Percentiles rank a stretch among this genome's conserved stretches.
phyloP scores from a whole-genome alignment of 2,113 vertebrate species.

The Oxyura jamaicensis region DNA sequence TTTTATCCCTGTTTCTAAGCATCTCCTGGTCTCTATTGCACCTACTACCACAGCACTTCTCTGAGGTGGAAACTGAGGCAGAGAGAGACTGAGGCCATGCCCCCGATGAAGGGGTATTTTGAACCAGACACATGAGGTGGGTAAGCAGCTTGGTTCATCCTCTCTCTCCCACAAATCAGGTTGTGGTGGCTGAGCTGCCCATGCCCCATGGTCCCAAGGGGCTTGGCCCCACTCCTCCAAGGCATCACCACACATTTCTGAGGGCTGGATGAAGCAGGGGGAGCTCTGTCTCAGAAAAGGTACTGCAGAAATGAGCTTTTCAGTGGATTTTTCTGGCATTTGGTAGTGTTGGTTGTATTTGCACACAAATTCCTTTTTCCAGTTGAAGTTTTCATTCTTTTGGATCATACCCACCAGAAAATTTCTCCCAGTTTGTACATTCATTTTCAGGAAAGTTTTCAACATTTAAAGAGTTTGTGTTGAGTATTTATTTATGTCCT shows the following conservation, averaged over 20 bases:
- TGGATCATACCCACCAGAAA: neutral
- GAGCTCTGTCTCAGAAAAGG: neutral
- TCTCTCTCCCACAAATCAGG: accelerated
- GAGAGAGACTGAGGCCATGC: neutral
- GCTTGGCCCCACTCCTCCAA: accelerated
- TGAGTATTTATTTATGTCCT: neutral
- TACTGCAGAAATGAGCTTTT: neutral
- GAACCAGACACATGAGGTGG: neutral
- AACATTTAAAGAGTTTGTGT: neutral
- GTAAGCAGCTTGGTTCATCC: neutral
- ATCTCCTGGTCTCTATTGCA: neutral
- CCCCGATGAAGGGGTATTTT: neutral
- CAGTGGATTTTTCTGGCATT: neutral
- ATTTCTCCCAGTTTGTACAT: neutral
- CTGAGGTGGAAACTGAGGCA: neutral
- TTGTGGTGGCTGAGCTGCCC: neutral
- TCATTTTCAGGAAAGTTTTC: neutral
- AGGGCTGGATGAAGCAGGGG: accelerated
- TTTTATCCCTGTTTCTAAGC: neutral
- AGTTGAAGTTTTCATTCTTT: neutral
- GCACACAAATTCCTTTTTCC: neutral
- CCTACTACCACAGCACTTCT: neutral
- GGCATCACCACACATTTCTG: accelerated
- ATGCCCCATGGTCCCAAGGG: neutral
- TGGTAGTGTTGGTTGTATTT: neutral